phyloP scores from a whole-genome alignment of 2,113 vertebrate species.

The Macrotis lagotis region DNA sequence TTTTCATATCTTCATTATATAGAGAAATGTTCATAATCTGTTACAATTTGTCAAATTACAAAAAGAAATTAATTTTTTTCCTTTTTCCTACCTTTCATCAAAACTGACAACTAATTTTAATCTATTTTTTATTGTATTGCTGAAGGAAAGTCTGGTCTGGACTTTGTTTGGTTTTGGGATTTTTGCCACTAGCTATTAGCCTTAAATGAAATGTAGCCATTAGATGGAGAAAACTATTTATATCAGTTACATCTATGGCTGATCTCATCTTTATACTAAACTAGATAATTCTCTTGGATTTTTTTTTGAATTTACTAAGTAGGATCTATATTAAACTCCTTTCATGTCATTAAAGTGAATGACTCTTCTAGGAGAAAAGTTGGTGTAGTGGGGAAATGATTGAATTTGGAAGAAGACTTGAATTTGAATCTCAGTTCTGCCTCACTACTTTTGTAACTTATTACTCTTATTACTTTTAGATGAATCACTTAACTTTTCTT shows the following conservation, averaged over 20 bases:
- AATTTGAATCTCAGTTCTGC: not conserved
- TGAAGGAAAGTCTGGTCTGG: not conserved
- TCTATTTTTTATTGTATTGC: not conserved
- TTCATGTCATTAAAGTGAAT: constrained; percentile 1
- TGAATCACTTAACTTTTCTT: not conserved
- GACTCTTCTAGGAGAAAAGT: not conserved
- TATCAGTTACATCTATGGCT: not conserved
- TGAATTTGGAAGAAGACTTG: not conserved
- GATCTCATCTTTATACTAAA: not conserved
- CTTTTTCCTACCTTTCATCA: not conserved
- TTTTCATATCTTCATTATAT: not conserved
- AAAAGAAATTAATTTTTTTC: not conserved
- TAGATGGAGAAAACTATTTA: not conserved
- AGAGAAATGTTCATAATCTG: not conserved
- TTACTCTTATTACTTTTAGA: too few species aligned
- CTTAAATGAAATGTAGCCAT: not conserved
- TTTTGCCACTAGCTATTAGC: not conserved
- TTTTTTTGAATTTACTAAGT: not conserved
- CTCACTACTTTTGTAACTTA: not conserved
- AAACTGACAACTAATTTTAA: not conserved
- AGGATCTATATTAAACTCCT: not conserved
- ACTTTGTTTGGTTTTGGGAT: not conserved
- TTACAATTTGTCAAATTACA: not conserved
- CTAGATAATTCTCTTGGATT: constrained; percentile 5
- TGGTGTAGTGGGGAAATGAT: not conserved